Conservation (phyloP, 2,797 vertebrate species). For the Iguana delicatissima region DNA sequence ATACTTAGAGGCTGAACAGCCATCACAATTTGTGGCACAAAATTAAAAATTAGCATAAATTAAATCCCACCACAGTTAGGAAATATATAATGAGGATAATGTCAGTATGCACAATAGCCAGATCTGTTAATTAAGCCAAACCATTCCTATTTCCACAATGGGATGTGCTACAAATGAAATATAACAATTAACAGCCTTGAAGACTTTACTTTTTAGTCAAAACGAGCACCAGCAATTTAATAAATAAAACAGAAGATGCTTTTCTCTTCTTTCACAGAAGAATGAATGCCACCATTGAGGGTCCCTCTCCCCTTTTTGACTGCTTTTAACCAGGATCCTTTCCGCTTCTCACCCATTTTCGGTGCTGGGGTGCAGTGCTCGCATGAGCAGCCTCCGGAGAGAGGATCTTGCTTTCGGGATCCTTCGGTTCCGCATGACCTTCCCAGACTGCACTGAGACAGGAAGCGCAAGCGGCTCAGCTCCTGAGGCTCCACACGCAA, state of each 20-base stretch:
- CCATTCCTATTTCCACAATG: not conserved
- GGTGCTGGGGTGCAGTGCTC: no score
- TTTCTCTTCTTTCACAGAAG: not conserved
- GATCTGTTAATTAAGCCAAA: slow-evolving; percentile 17
- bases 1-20: slow-evolving; percentile 66
- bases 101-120: not conserved
- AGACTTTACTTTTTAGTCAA: no score
- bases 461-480: no score
- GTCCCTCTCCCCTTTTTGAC: not conserved
- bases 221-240: no score
- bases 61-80: slow-evolving; percentile 23
- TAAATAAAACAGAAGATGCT: not conserved
- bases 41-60: slow-evolving; percentile 38
- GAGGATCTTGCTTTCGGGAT: no score
- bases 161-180: not conserved
- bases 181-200: not conserved
- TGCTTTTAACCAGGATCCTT: not conserved
- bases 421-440: no score
- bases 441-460: no score
- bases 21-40: not conserved
- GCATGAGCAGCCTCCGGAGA: no score
- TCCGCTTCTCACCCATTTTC: no score
- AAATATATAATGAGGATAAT: slow-evolving; percentile 31
- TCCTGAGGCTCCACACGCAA: no score
- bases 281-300: not conserved